Evolutionary conservation across 2,113 vertebrate species (phyloP), one percentile per base, ranked within the genome.

Genomic region (Cephalopholis sonnerati): DNA sequence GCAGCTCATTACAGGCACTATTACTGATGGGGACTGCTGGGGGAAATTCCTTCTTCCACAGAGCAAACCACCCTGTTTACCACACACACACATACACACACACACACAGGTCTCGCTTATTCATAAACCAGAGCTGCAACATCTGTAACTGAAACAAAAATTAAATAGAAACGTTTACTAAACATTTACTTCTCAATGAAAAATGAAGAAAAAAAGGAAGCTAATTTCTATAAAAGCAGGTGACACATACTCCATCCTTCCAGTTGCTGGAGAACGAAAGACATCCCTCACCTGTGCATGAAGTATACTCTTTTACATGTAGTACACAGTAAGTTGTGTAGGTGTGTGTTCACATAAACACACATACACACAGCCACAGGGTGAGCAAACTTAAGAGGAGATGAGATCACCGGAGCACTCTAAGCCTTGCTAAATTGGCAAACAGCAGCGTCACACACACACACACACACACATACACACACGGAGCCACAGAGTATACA

Each of bases 121-220:
- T 96, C 96, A 96, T 96, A 96, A 96, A 95, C 94, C 92, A 94
- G 96, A 93, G 94, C 93, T 94, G 94, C 80, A 95, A 96, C 95
- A 96, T 94, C 95, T 94, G 96, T 96, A 97, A 96, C 94, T 94
- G 94, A 96, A 86, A 75, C 74, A 96, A 95, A 94, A 64, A 74
- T 73, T 41, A 87, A 79, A 91, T 36, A 57, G 69, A 74, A 83
- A 85, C 65, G 79, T 82, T 87, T 73, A 55, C 69, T 15, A 95
- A 91, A 96, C 96, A 96, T 97, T 97, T 96, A 95, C 95, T 95
- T 93, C 94, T 93, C 93, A 92, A 93, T 95, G 88, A 92, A 94
- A 94, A 95, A 96, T 88, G 15, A 74, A 27, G 62, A 29, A 46
- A 36, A n/a, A 70, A 72, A 63, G 27, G 59, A 71, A 78, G 79